These are phyloP conservation scores for Lottia scabra DNA, from an alignment of 2,888 invertebrate species.

Conservation along the genomic window DNA sequence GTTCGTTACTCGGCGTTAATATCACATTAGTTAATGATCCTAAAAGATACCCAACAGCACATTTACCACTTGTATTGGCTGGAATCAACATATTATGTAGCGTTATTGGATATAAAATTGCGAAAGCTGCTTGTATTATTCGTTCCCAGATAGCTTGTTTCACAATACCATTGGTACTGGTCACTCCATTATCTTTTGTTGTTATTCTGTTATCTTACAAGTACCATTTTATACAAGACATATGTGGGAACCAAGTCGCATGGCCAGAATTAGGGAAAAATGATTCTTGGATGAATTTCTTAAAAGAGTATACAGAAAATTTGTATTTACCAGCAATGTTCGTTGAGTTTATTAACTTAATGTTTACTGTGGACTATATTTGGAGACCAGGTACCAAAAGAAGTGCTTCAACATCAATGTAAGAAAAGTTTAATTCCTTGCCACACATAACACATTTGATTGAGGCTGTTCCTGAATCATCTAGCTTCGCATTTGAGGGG, in stretches of 20 bases:
- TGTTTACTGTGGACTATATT: constrained; percentile 48
- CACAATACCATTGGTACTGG: constrained; percentile 1
- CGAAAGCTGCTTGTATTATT: constrained; percentile 10
- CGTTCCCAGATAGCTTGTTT: constrained; percentile 12
- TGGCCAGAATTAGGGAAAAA: constrained; percentile 74
- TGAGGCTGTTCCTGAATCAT: no score
- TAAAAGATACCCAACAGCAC: not conserved
- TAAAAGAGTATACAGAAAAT: constrained; percentile 16
- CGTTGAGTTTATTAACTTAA: constrained; percentile 37
- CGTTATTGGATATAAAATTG: constrained; percentile 2
- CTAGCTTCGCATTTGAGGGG: no score
- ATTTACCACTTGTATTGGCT: constrained; percentile 20
- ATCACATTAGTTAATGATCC: constrained; percentile 23
- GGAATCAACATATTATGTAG: not conserved
- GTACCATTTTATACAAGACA: not conserved
- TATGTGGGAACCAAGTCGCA: constrained; percentile 73
- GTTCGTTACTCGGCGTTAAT: constrained; percentile 29
- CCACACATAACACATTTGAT: no score
- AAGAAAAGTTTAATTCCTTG: constrained; percentile 9
- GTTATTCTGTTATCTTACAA: not conserved
- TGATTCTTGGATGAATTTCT: constrained; percentile 72
- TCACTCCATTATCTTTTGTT: not conserved
- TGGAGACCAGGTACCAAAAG: constrained; percentile 49
- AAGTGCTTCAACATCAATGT: constrained; percentile 50
- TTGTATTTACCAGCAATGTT: constrained; percentile 42